Base-by-base conservation (phyloP, 2,888 invertebrate genomes). In the Nymphalis c-album region DNA sequence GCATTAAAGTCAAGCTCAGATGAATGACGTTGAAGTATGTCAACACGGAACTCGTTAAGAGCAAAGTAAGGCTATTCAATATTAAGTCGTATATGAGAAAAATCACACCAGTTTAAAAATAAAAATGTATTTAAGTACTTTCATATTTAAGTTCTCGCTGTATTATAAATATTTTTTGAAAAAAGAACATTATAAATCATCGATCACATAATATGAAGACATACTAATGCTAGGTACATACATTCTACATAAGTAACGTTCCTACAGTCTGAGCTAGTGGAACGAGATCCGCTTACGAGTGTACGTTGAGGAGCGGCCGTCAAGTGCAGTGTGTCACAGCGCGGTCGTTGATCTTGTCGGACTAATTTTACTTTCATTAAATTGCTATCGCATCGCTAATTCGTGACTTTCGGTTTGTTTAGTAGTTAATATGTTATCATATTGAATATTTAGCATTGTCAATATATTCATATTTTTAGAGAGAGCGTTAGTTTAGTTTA, bases 351-450 rank as follows among this genome's bases (percentile, higher is more conserved):
- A 80, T 81, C 90, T 79, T 76, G 64, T 63, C 78, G 82, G 76
- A 80, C 83, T 81, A 80, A 89, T 90, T 91, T 91, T 90, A 88
- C 91, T 91, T 91, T 91, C 91, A 85, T 87, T 88, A 82, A 80
- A 83, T 78, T 75, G 75, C 80, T 74, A 55, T 67, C 65, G 71
- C 63, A 70, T 70, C 63, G 79, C 81, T 69, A 67, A 70, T 70
- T 71, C 71, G 69, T 69, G 69, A 69, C 67, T 71, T 68, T 68
- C 62, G 74, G 80, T 79, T 78, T 78, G 69, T 74, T 72, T 62
- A 69, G 69, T 73, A 64, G 63, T 62, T 60, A 60, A 45, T 18
- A 53, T 51, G 45, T 53, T 13, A 46, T 18, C 45, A 26, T 46
- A 10, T 47, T 46, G 20, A 10, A 20, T 59, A 18, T 22, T 22